Evolutionary conservation across 2,113 vertebrate species (phyloP).

Genomic region (Pterocles orientalis): DNA sequence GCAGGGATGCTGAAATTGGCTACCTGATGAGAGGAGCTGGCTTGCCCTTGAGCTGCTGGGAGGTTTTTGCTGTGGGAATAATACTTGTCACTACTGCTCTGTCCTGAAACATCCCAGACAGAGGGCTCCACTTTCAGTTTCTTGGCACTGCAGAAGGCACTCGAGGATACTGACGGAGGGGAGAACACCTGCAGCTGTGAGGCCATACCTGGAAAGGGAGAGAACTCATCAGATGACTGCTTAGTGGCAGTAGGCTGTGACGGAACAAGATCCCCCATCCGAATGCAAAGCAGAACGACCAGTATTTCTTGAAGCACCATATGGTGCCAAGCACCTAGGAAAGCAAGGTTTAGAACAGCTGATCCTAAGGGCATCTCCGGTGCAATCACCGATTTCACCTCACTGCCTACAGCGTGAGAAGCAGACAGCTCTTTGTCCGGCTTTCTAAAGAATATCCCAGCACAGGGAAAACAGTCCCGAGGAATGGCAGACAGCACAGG

Average conservation of each 20-base stretch:
- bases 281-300: background rate
- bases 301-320: background rate
- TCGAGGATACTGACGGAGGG: slow-evolving; percentile 95
- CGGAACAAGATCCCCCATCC: background rate
- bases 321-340: background rate
- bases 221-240: background rate
- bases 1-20: slow-evolving; percentile 86
- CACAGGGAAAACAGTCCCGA: rapidly evolving
- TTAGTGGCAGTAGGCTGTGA: rapidly evolving
- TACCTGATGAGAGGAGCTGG: slow-evolving; percentile 87
- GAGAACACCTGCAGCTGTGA: slow-evolving; percentile 97
- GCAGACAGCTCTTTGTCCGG: background rate
- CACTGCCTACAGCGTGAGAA: rapidly evolving
- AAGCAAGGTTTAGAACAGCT: background rate
- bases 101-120: slow-evolving; percentile 90
- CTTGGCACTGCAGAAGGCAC: slow-evolving; percentile 95
- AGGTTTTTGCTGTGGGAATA: slow-evolving; percentile 88
- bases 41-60: slow-evolving; percentile 82
- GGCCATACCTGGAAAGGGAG: slow-evolving; percentile 85
- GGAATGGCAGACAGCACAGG: rapidly evolving
- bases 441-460: background rate
- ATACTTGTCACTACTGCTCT: slow-evolving; percentile 87
- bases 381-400: rapidly evolving
- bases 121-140: slow-evolving; percentile 96
- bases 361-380: background rate